Conservation (phyloP, 2,797 vertebrate species). For the Poeciliopsis paucimaculata region DNA sequence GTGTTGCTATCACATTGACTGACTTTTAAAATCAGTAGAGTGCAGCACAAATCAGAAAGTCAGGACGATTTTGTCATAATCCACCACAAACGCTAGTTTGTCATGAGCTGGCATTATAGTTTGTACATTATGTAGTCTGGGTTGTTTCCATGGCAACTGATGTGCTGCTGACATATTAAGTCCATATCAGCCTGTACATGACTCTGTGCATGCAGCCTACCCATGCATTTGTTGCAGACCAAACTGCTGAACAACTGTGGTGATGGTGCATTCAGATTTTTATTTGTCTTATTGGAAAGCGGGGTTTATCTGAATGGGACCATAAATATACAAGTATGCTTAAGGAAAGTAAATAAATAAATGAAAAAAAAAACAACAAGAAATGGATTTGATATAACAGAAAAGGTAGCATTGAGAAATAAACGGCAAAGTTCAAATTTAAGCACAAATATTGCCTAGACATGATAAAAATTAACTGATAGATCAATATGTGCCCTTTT, state of each 20-base stretch:
- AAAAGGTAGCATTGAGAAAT: not conserved
- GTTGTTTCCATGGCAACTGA: conserved; percentile 81
- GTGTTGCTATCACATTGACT: not conserved
- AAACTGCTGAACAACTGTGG: not conserved
- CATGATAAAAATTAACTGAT: not conserved
- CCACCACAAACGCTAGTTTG: conserved; percentile 29
- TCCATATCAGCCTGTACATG: conserved; percentile 57
- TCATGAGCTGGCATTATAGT: conserved; percentile 34
- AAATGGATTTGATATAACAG: not conserved
- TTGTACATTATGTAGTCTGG: conserved; percentile 62
- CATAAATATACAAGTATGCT: not conserved
- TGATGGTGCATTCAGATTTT: not conserved
- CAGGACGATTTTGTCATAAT: not conserved
- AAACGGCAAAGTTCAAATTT: not conserved
- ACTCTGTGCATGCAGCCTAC: conserved; percentile 34
- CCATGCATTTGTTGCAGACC: conserved; percentile 6
- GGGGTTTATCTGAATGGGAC: not conserved
- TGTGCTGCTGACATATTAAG: conserved; percentile 57
- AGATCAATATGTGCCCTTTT: not conserved
- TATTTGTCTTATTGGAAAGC: not conserved
- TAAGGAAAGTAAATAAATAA: no score
- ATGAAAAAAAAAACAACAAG: not conserved
- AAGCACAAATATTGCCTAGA: not conserved
- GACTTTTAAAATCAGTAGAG: conserved; percentile 1
- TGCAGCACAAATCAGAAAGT: not conserved